phyloP scores from a whole-genome alignment of 2,113 vertebrate species.

The Vanacampus margaritifer region DNA sequence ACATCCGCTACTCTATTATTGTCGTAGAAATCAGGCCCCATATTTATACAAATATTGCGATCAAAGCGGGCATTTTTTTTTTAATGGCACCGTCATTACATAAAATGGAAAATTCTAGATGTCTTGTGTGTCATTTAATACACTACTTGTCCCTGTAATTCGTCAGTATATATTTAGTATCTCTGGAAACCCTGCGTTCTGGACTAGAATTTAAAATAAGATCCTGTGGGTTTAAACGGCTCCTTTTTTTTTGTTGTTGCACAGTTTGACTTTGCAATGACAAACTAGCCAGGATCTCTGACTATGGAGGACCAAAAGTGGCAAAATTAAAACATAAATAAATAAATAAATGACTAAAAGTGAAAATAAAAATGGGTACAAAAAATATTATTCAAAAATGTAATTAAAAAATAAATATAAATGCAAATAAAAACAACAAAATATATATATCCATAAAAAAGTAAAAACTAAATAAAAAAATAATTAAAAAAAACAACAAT shows the following conservation, averaged over 20 bases:
- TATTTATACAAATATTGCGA: slow-evolving; percentile 14
- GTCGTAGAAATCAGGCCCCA: too few relatives aligned
- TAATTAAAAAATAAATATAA: too few relatives aligned
- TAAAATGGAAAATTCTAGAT: slow-evolving; percentile 31
- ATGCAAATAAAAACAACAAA: too few relatives aligned
- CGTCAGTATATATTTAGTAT: slow-evolving; percentile 40
- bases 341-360: too few relatives aligned
- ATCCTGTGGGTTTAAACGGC: slow-evolving; percentile 41
- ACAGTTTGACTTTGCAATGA: slow-evolving; percentile 40
- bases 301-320: too few relatives aligned
- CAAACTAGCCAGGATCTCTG: slow-evolving; percentile 11
- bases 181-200: slow-evolving; percentile 35
- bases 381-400: too few relatives aligned
- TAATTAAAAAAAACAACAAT: too few relatives aligned
- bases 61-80: slow-evolving; percentile 8
- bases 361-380: too few relatives aligned
- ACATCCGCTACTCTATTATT: too few relatives aligned
- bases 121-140: slow-evolving; percentile 37
- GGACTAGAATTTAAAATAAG: slow-evolving; percentile 42
- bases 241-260: slow-evolving; percentile 21
- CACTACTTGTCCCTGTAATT: slow-evolving; percentile 46
- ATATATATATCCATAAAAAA: too few relatives aligned
- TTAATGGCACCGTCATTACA: slow-evolving; percentile 30
- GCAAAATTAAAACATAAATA: too few relatives aligned
- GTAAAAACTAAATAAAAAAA: too few relatives aligned